Evolutionary conservation across 1,140 invertebrate genomes (phyloP).

Genomic region (Apis laboriosa): DNA sequence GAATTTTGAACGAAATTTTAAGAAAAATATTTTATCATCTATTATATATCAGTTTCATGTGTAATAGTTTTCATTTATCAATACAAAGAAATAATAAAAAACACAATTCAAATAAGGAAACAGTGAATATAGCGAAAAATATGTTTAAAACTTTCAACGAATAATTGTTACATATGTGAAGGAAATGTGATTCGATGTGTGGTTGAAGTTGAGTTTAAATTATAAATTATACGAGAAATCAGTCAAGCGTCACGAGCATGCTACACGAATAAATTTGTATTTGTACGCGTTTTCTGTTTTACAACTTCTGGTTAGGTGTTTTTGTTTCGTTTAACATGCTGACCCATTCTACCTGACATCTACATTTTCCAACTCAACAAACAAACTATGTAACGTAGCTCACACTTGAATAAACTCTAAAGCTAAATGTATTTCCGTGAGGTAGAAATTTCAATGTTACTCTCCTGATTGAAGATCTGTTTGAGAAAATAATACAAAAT

Average conservation of each 20-base stretch:
- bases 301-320: background rate
- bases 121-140: background rate
- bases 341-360: background rate
- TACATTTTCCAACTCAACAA: background rate
- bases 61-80: too few relatives aligned
- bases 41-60: too few relatives aligned
- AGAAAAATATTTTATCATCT: too few relatives aligned
- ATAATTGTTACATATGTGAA: background rate
- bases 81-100: too few relatives aligned
- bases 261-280: background rate
- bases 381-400: background rate
- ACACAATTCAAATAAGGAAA: too few relatives aligned
- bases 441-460: background rate
- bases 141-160: background rate
- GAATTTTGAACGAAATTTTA: too few relatives aligned
- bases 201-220: background rate
- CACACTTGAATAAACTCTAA: background rate
- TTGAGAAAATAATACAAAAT: too few relatives aligned
- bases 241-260: background rate
- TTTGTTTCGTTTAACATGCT: background rate
- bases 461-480: background rate
- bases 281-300: conserved; percentile 4
- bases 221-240: background rate
- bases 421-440: background rate
- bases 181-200: background rate